A percentile compares a stretch with the other conserved stretches of the same genome.
phyloP scores from a whole-genome alignment of 2,113 vertebrate genomes.

The Heterotis niloticus region DNA sequence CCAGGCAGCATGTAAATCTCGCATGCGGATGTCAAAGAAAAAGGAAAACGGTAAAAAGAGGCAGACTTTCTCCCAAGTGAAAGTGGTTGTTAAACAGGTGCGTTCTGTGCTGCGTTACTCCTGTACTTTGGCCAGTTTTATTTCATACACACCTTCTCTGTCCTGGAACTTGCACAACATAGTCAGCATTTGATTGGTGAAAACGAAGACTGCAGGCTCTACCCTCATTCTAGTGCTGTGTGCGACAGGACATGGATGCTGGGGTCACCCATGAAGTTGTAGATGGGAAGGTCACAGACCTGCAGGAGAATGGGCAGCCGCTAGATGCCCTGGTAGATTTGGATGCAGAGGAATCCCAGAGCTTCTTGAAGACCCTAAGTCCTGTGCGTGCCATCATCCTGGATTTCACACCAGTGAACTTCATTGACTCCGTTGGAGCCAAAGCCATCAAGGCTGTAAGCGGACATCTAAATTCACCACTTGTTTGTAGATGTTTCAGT shows the following conservation, averaged over 20 bases:
- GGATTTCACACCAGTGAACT: conserved; percentile 83
- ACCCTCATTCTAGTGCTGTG: not conserved
- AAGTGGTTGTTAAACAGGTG: conserved; percentile 65
- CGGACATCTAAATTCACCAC: not conserved
- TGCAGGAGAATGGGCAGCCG: conserved; percentile 63
- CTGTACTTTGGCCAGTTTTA: not conserved
- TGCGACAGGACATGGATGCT: conserved; percentile 60
- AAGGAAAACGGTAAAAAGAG: conserved; percentile 45
- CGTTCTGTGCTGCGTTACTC: conserved; percentile 28
- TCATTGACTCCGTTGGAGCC: conserved; percentile 89
- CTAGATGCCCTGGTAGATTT: conserved; percentile 41
- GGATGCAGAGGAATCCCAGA: conserved; percentile 61
- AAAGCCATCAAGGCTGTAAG: conserved; percentile 86
- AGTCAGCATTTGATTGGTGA: no score
- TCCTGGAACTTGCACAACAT: no score
- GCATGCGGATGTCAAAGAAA: conserved; percentile 61
- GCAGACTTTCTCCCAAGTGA: conserved; percentile 44
- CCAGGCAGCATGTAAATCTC: conserved; percentile 63
- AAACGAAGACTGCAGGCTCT: not conserved
- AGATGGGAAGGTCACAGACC: conserved; percentile 37
- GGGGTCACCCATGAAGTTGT: conserved; percentile 70
- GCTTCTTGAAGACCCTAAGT: conserved; percentile 62
- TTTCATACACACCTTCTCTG: not conserved
- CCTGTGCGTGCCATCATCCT: conserved; percentile 76
- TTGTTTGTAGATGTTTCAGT: not conserved